Conservation (phyloP, 1,140 invertebrate species). For the Arctopsyche grandis region DNA sequence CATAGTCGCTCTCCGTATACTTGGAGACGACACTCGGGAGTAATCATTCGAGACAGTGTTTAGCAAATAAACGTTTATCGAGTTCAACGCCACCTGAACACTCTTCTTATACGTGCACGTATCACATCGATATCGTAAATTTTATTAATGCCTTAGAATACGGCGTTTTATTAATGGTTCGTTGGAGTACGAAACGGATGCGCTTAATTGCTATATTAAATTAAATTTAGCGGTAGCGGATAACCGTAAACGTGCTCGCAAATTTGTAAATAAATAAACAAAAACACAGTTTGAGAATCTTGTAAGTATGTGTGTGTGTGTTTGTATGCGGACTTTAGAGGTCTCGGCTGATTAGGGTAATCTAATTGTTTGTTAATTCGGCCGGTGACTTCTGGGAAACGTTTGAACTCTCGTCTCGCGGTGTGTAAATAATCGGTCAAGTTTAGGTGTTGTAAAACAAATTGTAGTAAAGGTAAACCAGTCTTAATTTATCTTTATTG, state of each 20-base stretch:
- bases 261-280: too few relatives aligned
- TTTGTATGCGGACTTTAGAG: too few relatives aligned
- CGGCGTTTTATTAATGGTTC: slow-evolving; percentile 3
- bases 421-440: slow-evolving; percentile 23
- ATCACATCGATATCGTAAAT: not conserved
- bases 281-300: too few relatives aligned
- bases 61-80: not conserved
- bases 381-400: not conserved
- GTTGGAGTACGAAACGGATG: slow-evolving; percentile 11
- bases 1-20: not conserved
- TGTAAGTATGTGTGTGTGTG: too few relatives aligned
- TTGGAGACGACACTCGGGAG: not conserved
- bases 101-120: not conserved
- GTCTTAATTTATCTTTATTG: slow-evolving; percentile 17
- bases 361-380: slow-evolving; percentile 4
- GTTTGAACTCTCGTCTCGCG: not conserved
- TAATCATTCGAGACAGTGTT: slow-evolving; percentile 12
- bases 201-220: slow-evolving; percentile 18
- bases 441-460: slow-evolving; percentile 19
- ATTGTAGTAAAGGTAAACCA: slow-evolving; percentile 18
- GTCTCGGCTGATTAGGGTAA: not conserved
- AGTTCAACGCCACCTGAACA: slow-evolving; percentile 16
- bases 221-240: slow-evolving; percentile 5
- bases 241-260: not conserved
- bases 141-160: not conserved